Base-by-base conservation (phyloP, 2,113 vertebrate genomes). In the Oenanthe melanoleuca region DNA sequence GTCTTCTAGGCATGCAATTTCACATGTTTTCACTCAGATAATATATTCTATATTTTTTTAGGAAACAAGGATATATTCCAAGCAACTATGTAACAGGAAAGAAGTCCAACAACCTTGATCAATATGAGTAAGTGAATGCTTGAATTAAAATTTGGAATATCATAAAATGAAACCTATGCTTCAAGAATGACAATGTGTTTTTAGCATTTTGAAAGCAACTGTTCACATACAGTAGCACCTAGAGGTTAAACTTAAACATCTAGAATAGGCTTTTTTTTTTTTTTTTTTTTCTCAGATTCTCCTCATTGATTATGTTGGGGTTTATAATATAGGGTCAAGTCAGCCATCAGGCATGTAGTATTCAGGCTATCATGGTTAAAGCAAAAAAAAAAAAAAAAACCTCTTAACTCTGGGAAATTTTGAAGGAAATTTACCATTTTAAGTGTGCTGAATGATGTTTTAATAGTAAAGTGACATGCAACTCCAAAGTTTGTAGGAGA, bases 11-110 rank as follows among this genome's bases (percentile, higher is more conserved):
- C 18, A 13, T 74, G 26, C 34, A 44, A 8, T 65, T 84, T 55
- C 61, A 28, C 28, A 23, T 23, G 4, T 57, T 89, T 77, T 93
- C 60, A 45, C 19, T 64, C 12, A 38, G 44, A 37, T 72, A 14
- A 15, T 26, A 2, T 93, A 49, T 49, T 74, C 13, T 44, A 0
- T 79, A 20, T 56, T 59, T 63, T 67, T 97, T 57, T 96, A 99
- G 99, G 34, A 97, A 98, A 79, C 98, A 99, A 96, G 99, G 99
- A 21, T 99, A 99, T 97, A 99, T 99, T 88, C 99, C 99, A 80
- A 99, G 99, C 96, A 99, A 99, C 97, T 99, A 99, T 22, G 98
- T 99, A 52, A 98, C 98, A 8, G 99, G 98, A 95, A 99, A 99
- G 96, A 98, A 98, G 89, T 98, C 98, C 7, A 98, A 98, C 84